phyloP scores from a whole-genome alignment of 2,113 vertebrate species.

The Isurus oxyrinchus region DNA sequence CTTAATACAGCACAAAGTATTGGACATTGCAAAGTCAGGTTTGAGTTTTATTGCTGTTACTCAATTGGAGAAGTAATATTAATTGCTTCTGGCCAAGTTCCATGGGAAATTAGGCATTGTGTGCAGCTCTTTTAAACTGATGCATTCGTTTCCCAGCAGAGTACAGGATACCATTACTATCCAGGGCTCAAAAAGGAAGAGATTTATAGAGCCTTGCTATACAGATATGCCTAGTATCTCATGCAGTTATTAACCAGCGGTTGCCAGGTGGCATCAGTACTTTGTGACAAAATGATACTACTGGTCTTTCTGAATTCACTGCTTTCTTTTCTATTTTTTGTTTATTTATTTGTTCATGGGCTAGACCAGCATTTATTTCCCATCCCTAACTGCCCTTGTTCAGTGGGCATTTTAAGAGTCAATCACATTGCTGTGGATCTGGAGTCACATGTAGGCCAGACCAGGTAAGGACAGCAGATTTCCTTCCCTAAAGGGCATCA shows the following conservation, averaged over 20 bases:
- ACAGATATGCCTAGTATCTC: background rate
- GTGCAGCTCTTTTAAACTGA: background rate
- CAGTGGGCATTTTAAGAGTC: no score
- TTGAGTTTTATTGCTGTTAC: background rate
- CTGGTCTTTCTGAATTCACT: background rate
- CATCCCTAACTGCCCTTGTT: no score
- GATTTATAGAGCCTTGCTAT: background rate
- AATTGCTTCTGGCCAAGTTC: background rate
- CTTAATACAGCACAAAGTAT: background rate
- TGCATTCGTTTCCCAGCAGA: background rate
- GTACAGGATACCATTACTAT: background rate
- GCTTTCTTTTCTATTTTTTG: background rate
- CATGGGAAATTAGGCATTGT: background rate
- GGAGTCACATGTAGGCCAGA: no score
- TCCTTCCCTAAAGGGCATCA: no score
- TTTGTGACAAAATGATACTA: background rate
- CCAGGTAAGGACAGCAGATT: no score
- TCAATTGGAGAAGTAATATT: background rate
- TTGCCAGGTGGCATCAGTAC: background rate
- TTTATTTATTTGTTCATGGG: no score
- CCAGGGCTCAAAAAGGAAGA: background rate
- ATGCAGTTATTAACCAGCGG: background rate
- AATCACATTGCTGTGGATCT: no score
- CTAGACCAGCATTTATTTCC: no score
- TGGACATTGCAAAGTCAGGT: slow-evolving; percentile 20